Percentiles rank a stretch among this genome's conserved stretches.
Evolutionary conservation across 2,888 invertebrate species (phyloP).

Genomic region (Acronicta psi): DNA sequence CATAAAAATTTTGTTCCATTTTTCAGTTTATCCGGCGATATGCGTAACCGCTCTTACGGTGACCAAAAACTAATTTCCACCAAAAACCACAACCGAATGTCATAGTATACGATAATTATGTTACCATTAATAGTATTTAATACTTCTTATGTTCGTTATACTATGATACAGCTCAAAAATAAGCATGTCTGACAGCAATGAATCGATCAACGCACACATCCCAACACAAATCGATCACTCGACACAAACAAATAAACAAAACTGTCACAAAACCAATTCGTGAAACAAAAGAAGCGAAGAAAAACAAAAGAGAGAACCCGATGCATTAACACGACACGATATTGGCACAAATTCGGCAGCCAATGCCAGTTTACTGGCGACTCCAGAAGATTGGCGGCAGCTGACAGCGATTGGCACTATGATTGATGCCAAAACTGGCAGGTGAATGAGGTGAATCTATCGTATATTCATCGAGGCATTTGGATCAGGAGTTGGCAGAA

Average conservation of each 20-base stretch:
- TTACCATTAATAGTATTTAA: too few relatives aligned
- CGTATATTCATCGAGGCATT: conserved; percentile 44
- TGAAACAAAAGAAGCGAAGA: conserved; percentile 21
- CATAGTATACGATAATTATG: too few relatives aligned
- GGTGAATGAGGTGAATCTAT: conserved; percentile 48
- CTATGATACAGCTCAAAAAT: background rate
- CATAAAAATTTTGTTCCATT: too few relatives aligned
- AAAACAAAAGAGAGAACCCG: conserved; percentile 28
- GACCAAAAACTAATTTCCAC: too few relatives aligned
- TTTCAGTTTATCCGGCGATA: too few relatives aligned
- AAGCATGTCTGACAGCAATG: conserved; percentile 4
- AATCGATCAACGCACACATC: conserved; percentile 11
- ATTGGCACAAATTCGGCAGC: conserved; percentile 61
- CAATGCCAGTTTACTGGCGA: conserved; percentile 52
- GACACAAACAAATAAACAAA: conserved; percentile 2
- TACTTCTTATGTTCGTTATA: background rate
- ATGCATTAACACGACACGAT: conserved; percentile 58
- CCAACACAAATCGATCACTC: conserved; percentile 12
- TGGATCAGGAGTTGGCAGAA: conserved; percentile 21
- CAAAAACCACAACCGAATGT: too few relatives aligned
- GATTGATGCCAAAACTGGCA: conserved; percentile 67
- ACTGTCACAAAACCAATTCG: conserved; percentile 22
- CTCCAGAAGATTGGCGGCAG: conserved; percentile 59
- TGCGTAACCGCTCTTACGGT: too few relatives aligned
- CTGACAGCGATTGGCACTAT: conserved; percentile 71